Conservation (phyloP, 1,140 invertebrate species). For the Bombus terrestris region DNA sequence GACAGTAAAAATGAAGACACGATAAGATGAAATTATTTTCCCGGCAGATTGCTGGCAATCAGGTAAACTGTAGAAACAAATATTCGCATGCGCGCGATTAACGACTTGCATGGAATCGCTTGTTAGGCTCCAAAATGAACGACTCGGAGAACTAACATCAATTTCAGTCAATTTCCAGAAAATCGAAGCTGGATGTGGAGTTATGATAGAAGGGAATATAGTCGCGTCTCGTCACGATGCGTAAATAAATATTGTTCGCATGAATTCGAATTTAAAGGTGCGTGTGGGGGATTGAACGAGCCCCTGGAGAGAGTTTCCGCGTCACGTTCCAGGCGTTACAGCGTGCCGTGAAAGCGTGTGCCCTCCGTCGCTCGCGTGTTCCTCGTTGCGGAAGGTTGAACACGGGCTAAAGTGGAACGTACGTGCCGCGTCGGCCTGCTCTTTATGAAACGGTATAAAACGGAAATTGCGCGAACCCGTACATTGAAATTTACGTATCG, state of each 20-base stretch:
- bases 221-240: not conserved
- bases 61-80: no score
- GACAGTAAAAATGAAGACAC: no score
- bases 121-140: no score
- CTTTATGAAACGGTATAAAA: conserved; percentile 22
- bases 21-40: no score
- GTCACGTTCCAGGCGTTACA: conserved; percentile 25
- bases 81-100: no score
- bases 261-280: not conserved
- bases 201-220: no score
- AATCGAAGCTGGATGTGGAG: no score
- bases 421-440: not conserved
- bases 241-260: not conserved
- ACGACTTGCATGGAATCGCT: no score
- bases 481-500: conserved; percentile 16
- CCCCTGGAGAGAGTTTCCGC: not conserved
- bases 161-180: no score
- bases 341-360: not conserved
- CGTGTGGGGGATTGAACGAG: not conserved
- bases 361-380: not conserved
- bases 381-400: not conserved
- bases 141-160: no score
- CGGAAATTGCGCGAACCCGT: not conserved
- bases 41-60: no score
- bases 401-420: conserved; percentile 33